Base-by-base conservation (phyloP, 2,797 vertebrate species). In the Jordanella pulchra region DNA sequence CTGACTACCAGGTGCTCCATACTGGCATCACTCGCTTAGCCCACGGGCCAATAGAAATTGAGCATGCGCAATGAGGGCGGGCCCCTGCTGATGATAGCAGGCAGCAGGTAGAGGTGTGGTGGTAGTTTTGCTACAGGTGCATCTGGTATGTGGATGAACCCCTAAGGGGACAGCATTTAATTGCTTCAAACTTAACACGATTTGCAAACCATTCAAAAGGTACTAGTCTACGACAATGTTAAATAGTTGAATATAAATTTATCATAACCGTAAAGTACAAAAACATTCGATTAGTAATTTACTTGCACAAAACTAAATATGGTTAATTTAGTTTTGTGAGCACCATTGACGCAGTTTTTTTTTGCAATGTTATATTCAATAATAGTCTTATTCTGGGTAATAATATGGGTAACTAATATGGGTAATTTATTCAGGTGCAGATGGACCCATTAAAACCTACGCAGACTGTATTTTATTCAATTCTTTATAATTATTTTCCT, bases 1-100 rank as follows among this genome's bases (percentile, higher is more conserved):
- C 89, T 91, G 93, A 94, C 90, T 87, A 72, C 92, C 93, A 95
- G 94, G 94, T 94, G 91, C 89, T 92, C 92, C 93, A 87, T 72
- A 87, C 89, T 80, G 86, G 85, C 82, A 84, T 77, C 91, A 75
- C 84, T 91, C 92, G 75, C 70, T 78, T 77, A 35, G 5, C 65
- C 61, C 13, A 9, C 7, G 42, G 69, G n/a, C 95, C 95, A 95
- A 95, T 95, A 71, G 86, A 2, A 86, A 85, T 21, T 0, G 39
- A 84, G 84, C 28, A 35, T 55, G n/a, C 4, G 15, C 9, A 3
- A 30, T 0, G 72, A n/a, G 73, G 95, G 93, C 92, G 94, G 94
- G 92, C 77, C 13, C n/a, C 69, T 90, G 21, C 15, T 45, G 63
- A 86, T 76, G 76, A 79, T 72, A 25, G 69, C 75, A 76, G 70